These are phyloP conservation scores for Kradibia gibbosae DNA, from an alignment of 1,140 invertebrate genomes.

Conservation along the genomic window DNA sequence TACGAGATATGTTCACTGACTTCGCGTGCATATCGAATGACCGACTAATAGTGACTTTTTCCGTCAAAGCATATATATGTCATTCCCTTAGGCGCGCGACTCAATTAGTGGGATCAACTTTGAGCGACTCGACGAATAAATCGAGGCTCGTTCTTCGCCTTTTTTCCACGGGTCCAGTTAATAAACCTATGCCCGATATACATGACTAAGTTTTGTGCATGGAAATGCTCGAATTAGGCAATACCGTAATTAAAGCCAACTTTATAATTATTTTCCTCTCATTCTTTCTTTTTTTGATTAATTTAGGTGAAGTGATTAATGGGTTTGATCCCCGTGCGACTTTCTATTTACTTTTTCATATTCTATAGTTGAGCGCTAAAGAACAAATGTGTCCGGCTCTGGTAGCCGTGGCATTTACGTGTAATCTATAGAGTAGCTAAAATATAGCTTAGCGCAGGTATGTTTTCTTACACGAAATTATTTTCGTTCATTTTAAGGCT, in stretches of 20 bases:
- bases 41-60: neutral
- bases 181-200: neutral
- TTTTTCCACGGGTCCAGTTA: neutral
- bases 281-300: neutral
- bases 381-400: neutral
- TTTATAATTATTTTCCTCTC: neutral
- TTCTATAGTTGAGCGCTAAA: neutral
- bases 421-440: neutral
- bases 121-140: neutral
- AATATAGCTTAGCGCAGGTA: neutral
- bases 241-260: constrained; percentile 9
- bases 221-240: constrained; percentile 4
- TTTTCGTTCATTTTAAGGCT: neutral
- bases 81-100: constrained; percentile 33
- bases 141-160: too few relatives aligned
- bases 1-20: neutral
- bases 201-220: constrained; percentile 5
- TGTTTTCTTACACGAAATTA: neutral
- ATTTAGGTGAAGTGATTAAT: neutral
- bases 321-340: neutral
- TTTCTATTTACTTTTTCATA: constrained; percentile 16
- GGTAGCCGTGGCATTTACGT: neutral
- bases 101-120: constrained; percentile 38
- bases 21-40: neutral
- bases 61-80: neutral